Conservation (phyloP, 2,113 vertebrate species). For the Saguinus midas region DNA sequence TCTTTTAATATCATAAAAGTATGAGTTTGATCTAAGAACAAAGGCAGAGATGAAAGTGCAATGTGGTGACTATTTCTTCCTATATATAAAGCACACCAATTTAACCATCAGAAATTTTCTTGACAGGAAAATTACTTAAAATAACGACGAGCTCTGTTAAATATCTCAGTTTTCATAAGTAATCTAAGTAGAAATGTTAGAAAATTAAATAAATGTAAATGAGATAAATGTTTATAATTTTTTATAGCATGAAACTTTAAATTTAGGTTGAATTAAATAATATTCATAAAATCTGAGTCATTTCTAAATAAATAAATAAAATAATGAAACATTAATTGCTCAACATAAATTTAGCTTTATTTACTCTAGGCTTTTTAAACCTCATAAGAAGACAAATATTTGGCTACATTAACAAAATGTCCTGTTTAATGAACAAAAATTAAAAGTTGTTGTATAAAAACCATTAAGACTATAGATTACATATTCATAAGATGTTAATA, state of each 20-base stretch:
- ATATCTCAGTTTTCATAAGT: background rate
- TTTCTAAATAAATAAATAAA: background rate
- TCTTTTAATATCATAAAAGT: background rate
- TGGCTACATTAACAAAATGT: background rate
- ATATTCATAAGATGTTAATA: background rate
- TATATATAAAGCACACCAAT: background rate
- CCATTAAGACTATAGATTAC: background rate
- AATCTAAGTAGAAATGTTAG: background rate
- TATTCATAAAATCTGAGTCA: background rate
- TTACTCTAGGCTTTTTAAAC: background rate
- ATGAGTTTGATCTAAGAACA: background rate
- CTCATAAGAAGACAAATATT: background rate
- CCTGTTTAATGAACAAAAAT: background rate
- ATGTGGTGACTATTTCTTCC: background rate
- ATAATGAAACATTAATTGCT: background rate
- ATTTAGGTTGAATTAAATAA: background rate
- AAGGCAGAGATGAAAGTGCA: background rate
- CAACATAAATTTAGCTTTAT: background rate
- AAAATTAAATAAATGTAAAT: background rate
- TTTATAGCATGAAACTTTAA: background rate
- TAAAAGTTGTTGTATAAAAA: background rate
- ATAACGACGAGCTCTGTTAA: background rate
- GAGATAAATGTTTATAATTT: background rate
- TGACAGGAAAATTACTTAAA: background rate
- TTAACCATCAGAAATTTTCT: background rate